Evolutionary conservation across 2,113 vertebrate species (phyloP).

Genomic region (Thunnus maccoyii): DNA sequence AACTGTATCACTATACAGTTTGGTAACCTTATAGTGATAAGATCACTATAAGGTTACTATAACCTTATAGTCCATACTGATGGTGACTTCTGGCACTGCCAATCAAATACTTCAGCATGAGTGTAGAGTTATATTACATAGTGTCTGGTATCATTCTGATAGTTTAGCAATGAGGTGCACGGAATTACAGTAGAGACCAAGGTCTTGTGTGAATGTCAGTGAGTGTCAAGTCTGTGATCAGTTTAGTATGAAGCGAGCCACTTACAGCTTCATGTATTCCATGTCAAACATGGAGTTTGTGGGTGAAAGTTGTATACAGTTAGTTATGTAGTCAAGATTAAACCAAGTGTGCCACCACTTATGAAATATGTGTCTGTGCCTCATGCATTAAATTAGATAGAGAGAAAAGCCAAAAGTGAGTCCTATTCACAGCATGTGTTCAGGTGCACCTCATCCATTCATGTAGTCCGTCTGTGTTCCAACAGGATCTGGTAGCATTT

Average conservation of each 20-base stretch:
- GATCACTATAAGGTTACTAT: not conserved
- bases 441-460: not conserved
- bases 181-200: too few species aligned
- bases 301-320: not conserved
- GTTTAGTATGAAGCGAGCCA: too few species aligned
- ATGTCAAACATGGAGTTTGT: not conserved
- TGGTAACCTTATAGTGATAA: too few species aligned
- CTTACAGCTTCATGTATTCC: too few species aligned
- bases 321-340: not conserved
- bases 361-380: not conserved
- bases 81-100: not conserved
- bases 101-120: not conserved
- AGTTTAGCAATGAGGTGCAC: not conserved
- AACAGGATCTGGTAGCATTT: not conserved
- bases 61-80: not conserved
- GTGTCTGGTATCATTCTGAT: not conserved
- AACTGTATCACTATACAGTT: too few species aligned
- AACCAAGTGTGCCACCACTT: conserved; percentile 3
- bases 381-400: not conserved
- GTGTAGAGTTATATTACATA: not conserved
- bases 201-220: too few species aligned
- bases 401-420: not conserved
- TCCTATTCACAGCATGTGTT: not conserved
- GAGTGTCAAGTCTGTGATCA: too few species aligned
- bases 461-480: not conserved